Evolutionary conservation across 2,113 vertebrate genomes (phyloP), one percentile per base, ranked within the genome.

Genomic region (Motacilla tschutschensis): DNA sequence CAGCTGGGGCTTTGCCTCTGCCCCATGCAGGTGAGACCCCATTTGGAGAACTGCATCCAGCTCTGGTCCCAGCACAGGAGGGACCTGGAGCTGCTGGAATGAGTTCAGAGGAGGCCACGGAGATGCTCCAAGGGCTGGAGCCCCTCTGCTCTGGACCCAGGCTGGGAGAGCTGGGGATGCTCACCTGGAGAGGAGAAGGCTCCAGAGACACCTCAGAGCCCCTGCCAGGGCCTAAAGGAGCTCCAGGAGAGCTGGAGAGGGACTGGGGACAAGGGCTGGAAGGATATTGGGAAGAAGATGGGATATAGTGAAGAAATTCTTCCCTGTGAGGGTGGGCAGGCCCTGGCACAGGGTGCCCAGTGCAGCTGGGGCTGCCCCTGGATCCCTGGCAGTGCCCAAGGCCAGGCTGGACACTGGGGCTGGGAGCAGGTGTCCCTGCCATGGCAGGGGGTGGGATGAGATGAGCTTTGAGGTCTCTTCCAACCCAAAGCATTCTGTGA

Each of bases 261-360:
- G 29, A 54, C 29, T 29, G 0, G 4, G 24, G 33, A 40, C 8
- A 59, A 51, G 12, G 44, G 2, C 3, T 36, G 26, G 12, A 75
- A 44, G 10, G 10, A 48, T 57, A 40, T 24, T 28, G 29, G 22
- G 17, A 47, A n/a, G 28, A 31, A 48, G 10, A 33, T 48, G 29
- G 29, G n/a, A 26, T 50, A n/a, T 4, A 8, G 26, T 5, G 35
- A 48, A 64, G 31, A 13, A 83, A 51, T 59, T 24, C 1, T 59
- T 74, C 26, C 20, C 19, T 29, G 10, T 2, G 21, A 66, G 14
- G 14, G 18, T 29, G 38, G 5, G 0, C 1, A 33, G 6, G 18
- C 15, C 46, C 46, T 33, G 53, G 33, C 46, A 29, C 46, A 76
- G 54, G n/a, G 0, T 59, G 8, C 22, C 24, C 54, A 75, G 24